Base-by-base conservation (phyloP, 2,888 invertebrate genomes). In the Diarsia brunnea region DNA sequence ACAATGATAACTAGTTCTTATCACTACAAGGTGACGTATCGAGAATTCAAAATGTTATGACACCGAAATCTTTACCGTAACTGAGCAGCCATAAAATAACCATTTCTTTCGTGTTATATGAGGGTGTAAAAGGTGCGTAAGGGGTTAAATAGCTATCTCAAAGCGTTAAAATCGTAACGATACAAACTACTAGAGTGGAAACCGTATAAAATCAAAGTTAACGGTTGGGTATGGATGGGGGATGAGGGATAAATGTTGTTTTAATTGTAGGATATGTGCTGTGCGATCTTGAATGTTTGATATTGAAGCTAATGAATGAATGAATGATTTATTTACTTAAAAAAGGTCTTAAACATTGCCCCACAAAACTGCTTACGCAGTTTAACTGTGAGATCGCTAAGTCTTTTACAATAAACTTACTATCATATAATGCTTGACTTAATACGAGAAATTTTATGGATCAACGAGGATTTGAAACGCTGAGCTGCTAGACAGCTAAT, bases 31-130 rank as follows among this genome's bases (percentile, higher is more conserved):
- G 89, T 92, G 92, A 92, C 90, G 94, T 94, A 95, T 95, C 92
- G 90, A 91, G 93, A 93, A 94, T 94, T 93, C 94, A 93, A 93
- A 96, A 96, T 95, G 95, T 96, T 95, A 95, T 96, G 96, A 95
- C 96, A 95, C 87, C 87, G 88, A 90, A 94, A 93, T 94, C 94
- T 93, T 91, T 91, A 91, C 93, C 93, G 93, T 89, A 90, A 90
- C 90, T 87, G 87, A 86, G 73, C 68, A 82, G 93, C 93, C 95
- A 93, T 96, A 96, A 96, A 96, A 96, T 94, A 95, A 93, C 95
- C 95, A 95, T 96, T 95, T 91, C 94, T 94, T 92, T 94, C 94
- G 92, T 94, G 94, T 95, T 95, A 96, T 95, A 95, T 91, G 92
- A 93, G 91, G 92, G 94, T 93, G 94, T 95, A 95, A 95, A 94